Evolutionary conservation across 2,888 invertebrate species (phyloP), one percentile per base, ranked within the genome.

Genomic region (Omphaloscelis lunosa): DNA sequence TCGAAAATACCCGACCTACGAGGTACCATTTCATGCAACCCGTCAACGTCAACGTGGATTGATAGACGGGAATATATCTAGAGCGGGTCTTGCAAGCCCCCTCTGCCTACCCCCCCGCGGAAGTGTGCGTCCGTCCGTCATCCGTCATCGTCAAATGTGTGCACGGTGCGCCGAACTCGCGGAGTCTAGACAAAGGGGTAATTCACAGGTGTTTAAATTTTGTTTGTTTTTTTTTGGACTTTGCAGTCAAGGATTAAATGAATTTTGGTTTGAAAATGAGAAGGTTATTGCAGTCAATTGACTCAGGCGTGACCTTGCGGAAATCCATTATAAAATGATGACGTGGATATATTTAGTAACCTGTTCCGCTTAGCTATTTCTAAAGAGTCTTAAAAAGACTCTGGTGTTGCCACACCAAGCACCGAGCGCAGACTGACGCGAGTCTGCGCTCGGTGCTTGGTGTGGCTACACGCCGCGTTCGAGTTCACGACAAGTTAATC

Each of bases 1-100:
- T 88, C 86, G 78, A 82, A 90, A 91, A 89, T 90, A 91, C 88
- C 86, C 81, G 79, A 75, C 73, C 65, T 88, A 82, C 86, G 86
- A 85, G 85, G 80, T 81, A 86, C 86, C 90, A 89, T 91, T 92
- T 90, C 91, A 90, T 91, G 91, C 92, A 92, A 94, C 93, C 93
- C 93, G 94, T 94, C 95, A 93, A 91, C 91, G 93, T 93, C 93
- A 90, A 83, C 88, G 84, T 86, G 89, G 93, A 94, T 94, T 94
- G 95, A 94, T 95, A 92, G 94, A 93, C 93, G 92, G 89, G 92
- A 90, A 93, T 93, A 92, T 92, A 93, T 94, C 93, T 93, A 87
- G 91, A 92, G 92, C 92, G 92, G 92, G 93, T 90, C 91, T 89
- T 89, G 87, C 61, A 86, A 85, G 83, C 89, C 90, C 89, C 88